Conservation (phyloP, 2,797 vertebrate genomes). For the Oceanodroma leucorhoa region DNA sequence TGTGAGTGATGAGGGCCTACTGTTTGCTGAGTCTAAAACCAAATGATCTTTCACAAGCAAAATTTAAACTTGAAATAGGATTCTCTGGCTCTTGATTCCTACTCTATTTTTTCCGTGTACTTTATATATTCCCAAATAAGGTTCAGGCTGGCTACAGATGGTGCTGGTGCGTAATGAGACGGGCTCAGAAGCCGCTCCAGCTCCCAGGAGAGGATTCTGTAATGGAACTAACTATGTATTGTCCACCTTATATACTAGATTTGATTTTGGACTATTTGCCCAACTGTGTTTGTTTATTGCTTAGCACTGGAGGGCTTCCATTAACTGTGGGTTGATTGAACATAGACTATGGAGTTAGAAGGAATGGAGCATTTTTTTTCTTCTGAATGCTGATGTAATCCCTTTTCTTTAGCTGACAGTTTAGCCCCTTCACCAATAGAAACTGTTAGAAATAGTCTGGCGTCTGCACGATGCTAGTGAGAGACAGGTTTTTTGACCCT, state of each 20-base stretch:
- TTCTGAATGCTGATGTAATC: slow-evolving; percentile 72
- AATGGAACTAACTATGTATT: slow-evolving; percentile 88
- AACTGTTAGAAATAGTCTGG: slow-evolving; percentile 58
- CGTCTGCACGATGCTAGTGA: slow-evolving; percentile 5
- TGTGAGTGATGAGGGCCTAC: slow-evolving; percentile 92
- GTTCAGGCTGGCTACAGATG: slow-evolving; percentile 92
- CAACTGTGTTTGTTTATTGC: slow-evolving; percentile 88
- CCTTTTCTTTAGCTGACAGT: slow-evolving; percentile 69
- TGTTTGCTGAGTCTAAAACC: slow-evolving; percentile 97
- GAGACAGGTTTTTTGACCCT: neutral
- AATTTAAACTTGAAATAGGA: slow-evolving; percentile 99
- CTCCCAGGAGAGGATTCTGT: slow-evolving; percentile 87
- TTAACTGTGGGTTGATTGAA: slow-evolving; percentile 80
- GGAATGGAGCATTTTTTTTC: slow-evolving; percentile 58
- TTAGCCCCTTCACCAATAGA: slow-evolving; percentile 60
- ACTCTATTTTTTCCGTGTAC: slow-evolving; percentile 89
- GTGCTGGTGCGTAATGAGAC: slow-evolving; percentile 91
- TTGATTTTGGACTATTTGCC: slow-evolving; percentile 91
- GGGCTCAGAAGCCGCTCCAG: slow-evolving; percentile 80
- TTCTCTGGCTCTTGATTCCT: slow-evolving; percentile 91
- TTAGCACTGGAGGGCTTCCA: slow-evolving; percentile 82
- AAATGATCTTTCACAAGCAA: slow-evolving; percentile 98
- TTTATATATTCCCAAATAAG: slow-evolving; percentile 96
- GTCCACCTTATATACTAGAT: slow-evolving; percentile 83
- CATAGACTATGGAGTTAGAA: slow-evolving; percentile 66